phyloP scores from a whole-genome alignment of 2,113 vertebrate genomes.

The Cyphomyrus discorhynchus region DNA sequence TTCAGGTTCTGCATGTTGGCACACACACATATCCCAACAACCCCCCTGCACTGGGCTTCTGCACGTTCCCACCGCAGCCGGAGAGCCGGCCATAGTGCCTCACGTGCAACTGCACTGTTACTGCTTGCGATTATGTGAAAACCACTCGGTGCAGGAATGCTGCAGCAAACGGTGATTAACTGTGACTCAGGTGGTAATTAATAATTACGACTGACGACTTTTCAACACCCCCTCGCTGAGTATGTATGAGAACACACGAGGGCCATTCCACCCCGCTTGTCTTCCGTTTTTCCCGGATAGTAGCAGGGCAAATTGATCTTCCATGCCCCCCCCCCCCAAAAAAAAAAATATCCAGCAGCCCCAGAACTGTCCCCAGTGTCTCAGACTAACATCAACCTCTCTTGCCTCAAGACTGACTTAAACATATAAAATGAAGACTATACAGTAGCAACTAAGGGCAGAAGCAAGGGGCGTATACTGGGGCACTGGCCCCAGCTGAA shows the following conservation, averaged over 20 bases:
- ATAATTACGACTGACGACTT: neutral
- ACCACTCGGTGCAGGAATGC: neutral
- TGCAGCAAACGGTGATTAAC: neutral
- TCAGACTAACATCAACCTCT: neutral
- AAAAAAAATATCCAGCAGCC: neutral
- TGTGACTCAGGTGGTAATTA: slow-evolving; percentile 19
- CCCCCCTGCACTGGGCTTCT: neutral
- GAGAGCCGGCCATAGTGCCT: neutral
- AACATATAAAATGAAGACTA: neutral
- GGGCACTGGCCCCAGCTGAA: neutral
- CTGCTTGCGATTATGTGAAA: slow-evolving; percentile 4
- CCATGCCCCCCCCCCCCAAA: neutral
- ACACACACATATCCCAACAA: neutral
- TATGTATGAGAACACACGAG: neutral
- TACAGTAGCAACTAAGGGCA: neutral
- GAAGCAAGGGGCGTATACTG: neutral
- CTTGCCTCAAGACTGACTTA: neutral
- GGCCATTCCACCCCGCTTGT: neutral
- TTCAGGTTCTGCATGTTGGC: neutral
- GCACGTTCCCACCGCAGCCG: neutral
- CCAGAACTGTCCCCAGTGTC: neutral
- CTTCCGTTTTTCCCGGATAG: neutral
- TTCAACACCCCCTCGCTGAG: neutral
- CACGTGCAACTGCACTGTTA: neutral
- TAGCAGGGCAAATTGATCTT: neutral